Percentiles rank a stretch among this genome's conserved stretches.
These are phyloP conservation scores for Labrus mixtus DNA, from an alignment of 2,113 vertebrate species.

Conservation along the genomic window DNA sequence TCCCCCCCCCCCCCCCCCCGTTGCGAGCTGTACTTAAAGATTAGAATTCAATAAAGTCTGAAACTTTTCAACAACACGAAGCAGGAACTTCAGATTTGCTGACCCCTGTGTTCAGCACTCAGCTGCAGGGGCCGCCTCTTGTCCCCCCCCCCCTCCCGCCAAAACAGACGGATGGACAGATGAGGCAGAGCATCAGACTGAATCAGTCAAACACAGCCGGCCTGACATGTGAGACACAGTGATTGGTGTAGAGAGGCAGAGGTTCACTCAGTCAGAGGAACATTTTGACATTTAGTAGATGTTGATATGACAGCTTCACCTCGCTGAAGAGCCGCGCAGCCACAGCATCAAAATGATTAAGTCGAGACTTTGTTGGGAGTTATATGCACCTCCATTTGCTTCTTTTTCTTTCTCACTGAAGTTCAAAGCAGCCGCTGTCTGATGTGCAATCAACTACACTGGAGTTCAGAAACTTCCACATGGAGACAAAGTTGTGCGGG, in stretches of 20 bases:
- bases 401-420: background rate
- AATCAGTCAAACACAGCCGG: background rate
- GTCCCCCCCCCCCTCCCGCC: too few relatives aligned
- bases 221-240: conserved; percentile 17
- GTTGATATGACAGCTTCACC: conserved; percentile 34
- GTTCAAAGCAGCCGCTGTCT: conserved; percentile 26
- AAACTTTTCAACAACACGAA: background rate
- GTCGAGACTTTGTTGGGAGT: conserved; percentile 19
- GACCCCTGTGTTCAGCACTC: background rate
- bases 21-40: background rate
- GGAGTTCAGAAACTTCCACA: conserved; percentile 23
- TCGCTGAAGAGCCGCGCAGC: conserved; percentile 2
- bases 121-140: background rate
- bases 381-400: conserved; percentile 1
- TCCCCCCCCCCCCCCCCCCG: too few relatives aligned
- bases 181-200: conserved; percentile 12
- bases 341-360: conserved; percentile 29
- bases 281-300: conserved; percentile 44
- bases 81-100: background rate
- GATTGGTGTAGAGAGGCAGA: background rate
- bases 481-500: conserved; percentile 11
- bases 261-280: conserved; percentile 28
- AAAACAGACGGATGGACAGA: conserved; percentile 11
- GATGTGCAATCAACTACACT: conserved; percentile 9
- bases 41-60: background rate